Percentiles rank a stretch among this genome's conserved stretches.
Conservation (phyloP, 92 coral and sea anemone species). For the Plumapathes pennacea region DNA sequence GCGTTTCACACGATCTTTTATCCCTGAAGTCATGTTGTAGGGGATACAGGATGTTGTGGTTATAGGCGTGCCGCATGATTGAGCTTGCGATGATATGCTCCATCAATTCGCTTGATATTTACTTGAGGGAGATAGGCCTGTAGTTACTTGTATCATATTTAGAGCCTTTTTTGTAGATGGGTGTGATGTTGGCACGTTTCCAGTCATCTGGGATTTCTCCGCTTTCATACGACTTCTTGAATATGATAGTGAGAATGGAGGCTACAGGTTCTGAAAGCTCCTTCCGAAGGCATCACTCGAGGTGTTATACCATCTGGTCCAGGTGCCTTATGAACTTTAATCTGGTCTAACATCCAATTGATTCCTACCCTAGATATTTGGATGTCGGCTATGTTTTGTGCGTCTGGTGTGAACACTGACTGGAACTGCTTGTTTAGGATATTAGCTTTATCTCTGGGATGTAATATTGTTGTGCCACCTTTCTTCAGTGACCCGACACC, state of each 20-base stretch:
- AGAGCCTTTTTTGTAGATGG: constrained; percentile 16
- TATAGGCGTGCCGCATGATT: constrained; percentile 3
- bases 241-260: constrained; percentile 7
- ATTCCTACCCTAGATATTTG: constrained; percentile 20
- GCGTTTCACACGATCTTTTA: not conserved
- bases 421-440: constrained; percentile 33
- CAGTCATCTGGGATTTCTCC: constrained; percentile 30
- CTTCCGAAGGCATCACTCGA: constrained; percentile 9
- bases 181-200: constrained; percentile 4
- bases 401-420: constrained; percentile 17
- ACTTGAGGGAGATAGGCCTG: constrained; percentile 12
- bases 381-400: constrained; percentile 11
- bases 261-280: constrained; percentile 10
- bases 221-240: constrained; percentile 15
- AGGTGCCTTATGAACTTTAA: constrained; percentile 11
- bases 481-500: constrained; percentile 10
- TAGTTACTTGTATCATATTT: constrained; percentile 2
- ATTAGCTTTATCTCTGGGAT: constrained; percentile 17
- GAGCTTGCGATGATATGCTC: constrained; percentile 1
- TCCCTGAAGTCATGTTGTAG: constrained; percentile 5
- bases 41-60: not conserved
- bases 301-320: constrained; percentile 27
- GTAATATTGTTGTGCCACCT: constrained; percentile 14
- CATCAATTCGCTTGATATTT: constrained; percentile 5
- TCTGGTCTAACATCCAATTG: not conserved